These are phyloP conservation scores for Cylindroiulus punctatus DNA, from an alignment of 2,888 invertebrate species.

Conservation along the genomic window DNA sequence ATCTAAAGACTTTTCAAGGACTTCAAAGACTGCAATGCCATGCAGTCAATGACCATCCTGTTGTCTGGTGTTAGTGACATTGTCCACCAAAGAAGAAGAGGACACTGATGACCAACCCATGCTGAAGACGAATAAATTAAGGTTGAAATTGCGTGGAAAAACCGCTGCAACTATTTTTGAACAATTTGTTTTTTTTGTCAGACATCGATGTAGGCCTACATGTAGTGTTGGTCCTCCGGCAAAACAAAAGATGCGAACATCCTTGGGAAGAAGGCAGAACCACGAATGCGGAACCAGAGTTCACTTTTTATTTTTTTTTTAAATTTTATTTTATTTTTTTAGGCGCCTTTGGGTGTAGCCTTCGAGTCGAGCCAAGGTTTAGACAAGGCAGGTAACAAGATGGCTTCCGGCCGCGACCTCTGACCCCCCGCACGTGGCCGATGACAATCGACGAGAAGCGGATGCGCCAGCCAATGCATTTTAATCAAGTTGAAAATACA, in stretches of 20 bases:
- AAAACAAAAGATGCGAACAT: constrained; percentile 21
- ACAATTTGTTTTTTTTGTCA: background rate
- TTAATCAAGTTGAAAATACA: background rate
- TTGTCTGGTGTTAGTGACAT: too few species aligned
- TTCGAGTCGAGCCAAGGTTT: background rate
- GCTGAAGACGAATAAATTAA: too few species aligned
- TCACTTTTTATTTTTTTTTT: background rate
- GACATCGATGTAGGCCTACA: background rate
- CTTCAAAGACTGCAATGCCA: too few species aligned
- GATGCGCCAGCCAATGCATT: background rate
- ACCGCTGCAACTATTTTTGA: too few species aligned
- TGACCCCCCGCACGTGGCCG: background rate
- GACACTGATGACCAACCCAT: too few species aligned
- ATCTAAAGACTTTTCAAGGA: too few species aligned
- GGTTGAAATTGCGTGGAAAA: too few species aligned
- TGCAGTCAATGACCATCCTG: too few species aligned
- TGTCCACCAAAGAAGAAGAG: too few species aligned
- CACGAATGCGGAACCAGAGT: constrained; percentile 21
- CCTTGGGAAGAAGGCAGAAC: constrained; percentile 13
- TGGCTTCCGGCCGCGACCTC: background rate
- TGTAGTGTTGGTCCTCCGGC: background rate
- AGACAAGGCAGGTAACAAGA: background rate
- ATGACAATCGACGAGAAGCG: background rate
- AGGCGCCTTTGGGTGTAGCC: background rate
- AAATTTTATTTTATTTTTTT: too few species aligned